A percentile compares a stretch with the other conserved stretches of the same genome.
phyloP scores from a whole-genome alignment of 1,140 invertebrate genomes.

The Pseudomyrmex pallidus region DNA sequence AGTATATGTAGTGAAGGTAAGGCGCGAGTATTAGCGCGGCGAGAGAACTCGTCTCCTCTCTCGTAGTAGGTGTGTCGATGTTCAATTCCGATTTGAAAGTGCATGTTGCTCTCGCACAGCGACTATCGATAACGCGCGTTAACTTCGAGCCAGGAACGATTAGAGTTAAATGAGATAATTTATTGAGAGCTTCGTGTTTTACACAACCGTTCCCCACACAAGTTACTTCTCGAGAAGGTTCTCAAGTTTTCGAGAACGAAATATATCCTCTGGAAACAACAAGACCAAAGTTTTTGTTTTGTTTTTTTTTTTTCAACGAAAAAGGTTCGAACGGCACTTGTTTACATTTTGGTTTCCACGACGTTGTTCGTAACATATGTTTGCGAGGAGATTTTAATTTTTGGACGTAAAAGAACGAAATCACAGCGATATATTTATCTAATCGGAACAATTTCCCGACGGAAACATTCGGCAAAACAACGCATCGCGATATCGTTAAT shows the following conservation, averaged over 20 bases:
- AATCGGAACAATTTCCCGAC: neutral
- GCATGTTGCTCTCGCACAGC: neutral
- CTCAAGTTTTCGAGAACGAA: too few relatives aligned
- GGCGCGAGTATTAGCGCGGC: neutral
- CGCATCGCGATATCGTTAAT: neutral
- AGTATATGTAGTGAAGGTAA: neutral
- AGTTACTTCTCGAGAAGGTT: too few relatives aligned
- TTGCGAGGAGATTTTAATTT: too few relatives aligned
- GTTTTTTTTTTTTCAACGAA: too few relatives aligned
- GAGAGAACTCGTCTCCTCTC: neutral
- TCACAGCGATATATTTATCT: slow-evolving; percentile 4
- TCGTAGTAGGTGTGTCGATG: slow-evolving; percentile 37
- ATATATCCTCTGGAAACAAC: too few relatives aligned
- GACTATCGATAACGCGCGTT: slow-evolving; percentile 1
- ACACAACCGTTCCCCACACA: too few relatives aligned
- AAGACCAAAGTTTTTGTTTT: too few relatives aligned
- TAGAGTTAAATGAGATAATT: slow-evolving; percentile 13
- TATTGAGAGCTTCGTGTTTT: too few relatives aligned
- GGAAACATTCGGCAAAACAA: slow-evolving; percentile 12
- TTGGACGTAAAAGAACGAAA: neutral
- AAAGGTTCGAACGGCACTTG: too few relatives aligned
- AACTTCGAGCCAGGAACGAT: neutral
- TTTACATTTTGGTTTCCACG: too few relatives aligned
- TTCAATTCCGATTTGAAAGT: slow-evolving; percentile 30
- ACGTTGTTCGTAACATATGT: too few relatives aligned